Evolutionary conservation across 2,888 invertebrate species (phyloP).

Genomic region (Sesia bembeciformis): DNA sequence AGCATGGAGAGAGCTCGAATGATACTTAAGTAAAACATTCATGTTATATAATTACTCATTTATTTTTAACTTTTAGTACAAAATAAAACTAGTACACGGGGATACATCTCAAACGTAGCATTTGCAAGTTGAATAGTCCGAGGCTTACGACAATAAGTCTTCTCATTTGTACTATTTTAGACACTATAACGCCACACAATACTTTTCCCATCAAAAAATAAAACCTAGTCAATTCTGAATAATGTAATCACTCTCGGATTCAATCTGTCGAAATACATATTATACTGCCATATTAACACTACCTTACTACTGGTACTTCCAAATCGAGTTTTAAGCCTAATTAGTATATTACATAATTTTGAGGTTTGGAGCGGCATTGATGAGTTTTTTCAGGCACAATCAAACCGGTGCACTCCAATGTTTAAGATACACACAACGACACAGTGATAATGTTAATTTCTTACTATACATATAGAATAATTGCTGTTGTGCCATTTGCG

Average conservation of each 20-base stretch:
- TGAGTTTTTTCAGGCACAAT: constrained; percentile 68
- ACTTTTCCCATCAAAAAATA: constrained; percentile 61
- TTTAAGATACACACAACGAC: constrained; percentile 54
- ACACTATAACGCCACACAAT: constrained; percentile 72
- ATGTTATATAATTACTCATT: constrained; percentile 58
- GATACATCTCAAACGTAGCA: constrained; percentile 75
- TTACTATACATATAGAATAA: not conserved
- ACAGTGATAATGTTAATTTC: not conserved
- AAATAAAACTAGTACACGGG: constrained; percentile 77
- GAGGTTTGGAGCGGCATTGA: constrained; percentile 73
- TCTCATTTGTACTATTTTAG: constrained; percentile 77
- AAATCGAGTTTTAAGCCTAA: constrained; percentile 52
- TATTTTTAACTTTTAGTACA: constrained; percentile 76
- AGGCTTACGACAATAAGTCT: constrained; percentile 76
- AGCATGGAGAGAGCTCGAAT: no score
- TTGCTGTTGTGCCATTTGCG: constrained; percentile 4
- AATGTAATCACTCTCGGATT: constrained; percentile 70
- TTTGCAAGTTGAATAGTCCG: constrained; percentile 74
- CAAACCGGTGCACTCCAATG: constrained; percentile 69
- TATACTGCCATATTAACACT: constrained; percentile 43
- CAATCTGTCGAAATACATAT: constrained; percentile 40
- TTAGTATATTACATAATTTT: constrained; percentile 62
- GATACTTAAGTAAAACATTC: not conserved
- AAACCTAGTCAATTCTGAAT: constrained; percentile 67
- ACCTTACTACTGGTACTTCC: constrained; percentile 50